Percentiles rank a stretch among this genome's conserved stretches.
Conservation (phyloP, 2,797 vertebrate genomes). For the Crocidura indochinensis region DNA sequence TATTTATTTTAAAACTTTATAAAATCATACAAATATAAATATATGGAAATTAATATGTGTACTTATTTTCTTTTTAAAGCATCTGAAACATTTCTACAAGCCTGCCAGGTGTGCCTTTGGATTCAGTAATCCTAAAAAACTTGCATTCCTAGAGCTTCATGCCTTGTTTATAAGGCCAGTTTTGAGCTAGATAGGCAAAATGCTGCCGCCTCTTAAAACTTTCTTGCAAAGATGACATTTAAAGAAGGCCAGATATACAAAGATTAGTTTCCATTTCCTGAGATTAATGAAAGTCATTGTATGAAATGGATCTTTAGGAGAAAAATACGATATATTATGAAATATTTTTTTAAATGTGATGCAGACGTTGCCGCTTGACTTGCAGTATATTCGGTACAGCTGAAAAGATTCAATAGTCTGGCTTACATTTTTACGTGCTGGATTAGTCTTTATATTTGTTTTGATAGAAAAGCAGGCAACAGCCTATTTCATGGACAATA, state of each 20-base stretch:
- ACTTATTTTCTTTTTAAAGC: not conserved
- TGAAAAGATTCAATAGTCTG: conserved; percentile 84
- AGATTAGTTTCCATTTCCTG: conserved; percentile 61
- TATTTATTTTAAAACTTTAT: conserved; percentile 40
- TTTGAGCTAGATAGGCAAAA: conserved; percentile 36
- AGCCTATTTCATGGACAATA: conserved; percentile 92
- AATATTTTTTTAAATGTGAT: conserved; percentile 73
- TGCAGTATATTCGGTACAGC: conserved; percentile 70
- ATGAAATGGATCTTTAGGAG: conserved; percentile 38
- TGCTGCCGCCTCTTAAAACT: conserved; percentile 74
- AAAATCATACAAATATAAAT: conserved; percentile 17
- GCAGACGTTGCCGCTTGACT: conserved; percentile 51
- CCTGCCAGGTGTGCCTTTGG: not conserved
- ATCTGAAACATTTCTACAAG: conserved; percentile 15
- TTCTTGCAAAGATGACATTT: conserved; percentile 68
- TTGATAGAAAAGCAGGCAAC: conserved; percentile 90
- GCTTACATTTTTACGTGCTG: conserved; percentile 88
- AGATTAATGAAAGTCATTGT: conserved; percentile 72
- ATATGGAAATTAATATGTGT: not conserved
- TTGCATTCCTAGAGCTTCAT: conserved; percentile 1
- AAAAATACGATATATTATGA: conserved; percentile 71
- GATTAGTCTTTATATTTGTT: conserved; percentile 92
- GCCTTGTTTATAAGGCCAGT: conserved; percentile 48
- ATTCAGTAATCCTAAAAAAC: not conserved
- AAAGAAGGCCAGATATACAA: conserved; percentile 53